These are phyloP conservation scores for Bombycilla garrulus DNA, from an alignment of 2,113 vertebrate species.

Conservation along the genomic window DNA sequence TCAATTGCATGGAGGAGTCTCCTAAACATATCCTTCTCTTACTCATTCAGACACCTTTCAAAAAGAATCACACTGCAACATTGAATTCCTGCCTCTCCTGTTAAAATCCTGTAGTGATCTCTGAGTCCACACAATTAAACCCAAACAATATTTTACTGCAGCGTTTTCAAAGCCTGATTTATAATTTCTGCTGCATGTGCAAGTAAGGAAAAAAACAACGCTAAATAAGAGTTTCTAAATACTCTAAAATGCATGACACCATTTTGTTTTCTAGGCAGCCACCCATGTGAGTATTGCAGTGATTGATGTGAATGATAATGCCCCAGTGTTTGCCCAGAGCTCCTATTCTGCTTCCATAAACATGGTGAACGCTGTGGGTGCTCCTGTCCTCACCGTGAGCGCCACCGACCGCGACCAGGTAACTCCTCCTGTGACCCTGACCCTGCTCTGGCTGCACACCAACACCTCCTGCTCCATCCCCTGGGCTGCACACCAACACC, in stretches of 20 bases:
- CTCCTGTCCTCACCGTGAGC: slow-evolving; percentile 30
- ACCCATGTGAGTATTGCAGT: slow-evolving; percentile 16
- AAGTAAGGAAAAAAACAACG: neutral
- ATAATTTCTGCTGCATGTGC: neutral
- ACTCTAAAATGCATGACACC: neutral
- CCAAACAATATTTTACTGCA: neutral
- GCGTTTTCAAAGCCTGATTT: neutral
- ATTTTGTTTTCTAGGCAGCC: slow-evolving; percentile 34
- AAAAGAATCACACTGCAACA: neutral
- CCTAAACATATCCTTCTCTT: neutral
- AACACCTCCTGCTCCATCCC: too few species aligned
- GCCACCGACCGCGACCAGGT: slow-evolving; percentile 64
- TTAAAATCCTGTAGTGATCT: neutral
- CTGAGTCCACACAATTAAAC: neutral
- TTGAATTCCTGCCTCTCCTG: neutral
- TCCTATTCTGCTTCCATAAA: slow-evolving; percentile 44
- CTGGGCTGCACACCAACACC: neutral
- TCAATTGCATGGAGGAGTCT: neutral
- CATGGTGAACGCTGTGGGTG: slow-evolving; percentile 40
- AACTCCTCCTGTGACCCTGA: neutral
- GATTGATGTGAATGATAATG: slow-evolving; percentile 65
- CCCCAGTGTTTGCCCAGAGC: slow-evolving; percentile 50
- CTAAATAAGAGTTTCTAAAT: neutral
- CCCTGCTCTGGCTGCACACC: neutral
- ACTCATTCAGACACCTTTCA: neutral